Evolutionary conservation across 2,797 vertebrate genomes (phyloP), one percentile per base, ranked within the genome.

Genomic region (Malurus splendens): DNA sequence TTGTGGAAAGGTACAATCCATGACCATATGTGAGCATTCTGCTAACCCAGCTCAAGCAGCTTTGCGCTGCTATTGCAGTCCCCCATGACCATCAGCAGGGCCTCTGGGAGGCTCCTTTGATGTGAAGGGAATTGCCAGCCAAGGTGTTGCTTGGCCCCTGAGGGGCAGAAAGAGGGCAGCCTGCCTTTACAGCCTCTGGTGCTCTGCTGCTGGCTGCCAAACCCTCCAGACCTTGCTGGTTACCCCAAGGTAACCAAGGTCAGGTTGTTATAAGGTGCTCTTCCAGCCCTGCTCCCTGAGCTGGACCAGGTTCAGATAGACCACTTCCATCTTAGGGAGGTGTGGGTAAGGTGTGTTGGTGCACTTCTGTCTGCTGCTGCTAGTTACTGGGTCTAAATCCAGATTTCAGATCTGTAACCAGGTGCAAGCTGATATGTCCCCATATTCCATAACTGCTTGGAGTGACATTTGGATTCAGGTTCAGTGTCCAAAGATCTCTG

Each of bases 1-100:
- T 91, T 92, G 42, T 79, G 64, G 80, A 89, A 95, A 94, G 82
- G 85, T 93, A 89, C 82, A 93, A 79, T 86, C 64, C 82, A 76
- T 71, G 92, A 76, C 85, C 71, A 79, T 82, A 87, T 77, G 92
- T 67, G 71, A 94, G 42, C 60, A 18, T 32, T 7, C 18, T 57
- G 48, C 89, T 83, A 86, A 79, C 90, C 16, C 70, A 28, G 24
- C 52, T 56, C 77, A 59, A 77, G 73, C 79, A 83, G 93, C 41
- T 89, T 92, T 91, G 27, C 0, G 0, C 24, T 52, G 54, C 38
- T 81, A 18, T 67, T 76, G 39, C 20, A 72, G 24, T n/a, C 32
- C 39, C 1, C 9, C 19, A 4, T 7, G 39, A 19, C 73, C 60
- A 77, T 80, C 59, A 54, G 15, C 7, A 36, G 61, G 66, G 45